Conservation (phyloP, 2,888 invertebrate species). For the Patella pellucida region DNA sequence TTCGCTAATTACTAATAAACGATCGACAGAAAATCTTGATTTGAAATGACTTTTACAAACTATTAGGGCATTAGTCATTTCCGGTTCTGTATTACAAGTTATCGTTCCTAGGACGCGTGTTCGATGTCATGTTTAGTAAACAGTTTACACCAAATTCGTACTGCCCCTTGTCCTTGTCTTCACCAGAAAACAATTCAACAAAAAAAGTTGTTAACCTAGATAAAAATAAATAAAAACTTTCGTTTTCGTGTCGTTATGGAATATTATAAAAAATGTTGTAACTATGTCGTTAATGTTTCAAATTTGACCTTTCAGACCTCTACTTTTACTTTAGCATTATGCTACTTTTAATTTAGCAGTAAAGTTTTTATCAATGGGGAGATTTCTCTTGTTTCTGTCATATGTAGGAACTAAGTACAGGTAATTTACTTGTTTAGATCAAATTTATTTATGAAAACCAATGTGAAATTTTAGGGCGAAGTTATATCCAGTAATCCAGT, state of each 20-base stretch:
- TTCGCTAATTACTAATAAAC: too few species aligned
- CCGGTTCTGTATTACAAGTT: too few species aligned
- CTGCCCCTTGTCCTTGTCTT: too few species aligned
- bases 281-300: not conserved
- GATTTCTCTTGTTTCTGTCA: constrained; percentile 26
- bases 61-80: too few species aligned
- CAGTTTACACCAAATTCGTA: too few species aligned
- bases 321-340: not conserved
- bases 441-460: not conserved
- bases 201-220: not conserved
- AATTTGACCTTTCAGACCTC: not conserved
- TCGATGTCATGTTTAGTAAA: too few species aligned
- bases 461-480: not conserved
- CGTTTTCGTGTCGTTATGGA: not conserved
- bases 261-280: not conserved
- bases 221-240: not conserved
- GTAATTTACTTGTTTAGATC: constrained; percentile 5
- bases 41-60: too few species aligned
- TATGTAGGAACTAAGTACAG: constrained; percentile 29
- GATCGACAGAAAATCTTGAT: too few species aligned
- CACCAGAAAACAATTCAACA: too few species aligned
- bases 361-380: constrained; percentile 18
- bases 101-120: too few species aligned
- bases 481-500: too few species aligned
- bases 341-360: not conserved